phyloP scores from a whole-genome alignment of 1,140 invertebrate species.

The Phenacoccus solenopsis region DNA sequence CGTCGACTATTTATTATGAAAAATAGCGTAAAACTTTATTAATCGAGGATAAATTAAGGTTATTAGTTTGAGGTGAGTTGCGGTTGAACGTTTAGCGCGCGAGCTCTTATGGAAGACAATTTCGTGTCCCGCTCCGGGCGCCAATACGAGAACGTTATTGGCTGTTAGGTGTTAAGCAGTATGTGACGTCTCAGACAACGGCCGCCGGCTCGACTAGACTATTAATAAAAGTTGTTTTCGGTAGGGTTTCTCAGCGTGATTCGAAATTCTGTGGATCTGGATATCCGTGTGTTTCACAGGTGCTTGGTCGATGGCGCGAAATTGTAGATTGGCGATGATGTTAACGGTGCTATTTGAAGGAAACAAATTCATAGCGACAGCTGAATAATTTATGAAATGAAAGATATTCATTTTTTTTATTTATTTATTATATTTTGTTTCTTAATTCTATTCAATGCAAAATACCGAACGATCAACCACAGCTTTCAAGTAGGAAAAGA shows the following conservation, averaged over 20 bases:
- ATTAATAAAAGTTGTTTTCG: background rate
- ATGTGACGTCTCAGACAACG: background rate
- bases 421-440: too few species aligned
- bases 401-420: too few species aligned
- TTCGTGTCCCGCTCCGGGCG: background rate
- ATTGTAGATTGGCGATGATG: too few species aligned
- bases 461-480: too few species aligned
- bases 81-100: background rate
- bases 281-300: too few species aligned
- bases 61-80: background rate
- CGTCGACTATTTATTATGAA: background rate
- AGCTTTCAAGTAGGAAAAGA: too few species aligned
- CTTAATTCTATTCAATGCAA: too few species aligned
- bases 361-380: too few species aligned
- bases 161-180: background rate
- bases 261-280: too few species aligned
- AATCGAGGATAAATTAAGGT: background rate
- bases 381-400: too few species aligned
- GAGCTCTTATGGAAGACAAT: background rate
- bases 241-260: background rate
- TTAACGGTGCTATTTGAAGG: too few species aligned
- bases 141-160: background rate
- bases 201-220: background rate
- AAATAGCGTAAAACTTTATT: background rate
- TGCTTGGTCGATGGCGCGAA: too few species aligned